Percentiles rank a stretch among this genome's conserved stretches.
Evolutionary conservation across 2,888 invertebrate genomes (phyloP).

Genomic region (Caenorhabditis japonica): DNA sequence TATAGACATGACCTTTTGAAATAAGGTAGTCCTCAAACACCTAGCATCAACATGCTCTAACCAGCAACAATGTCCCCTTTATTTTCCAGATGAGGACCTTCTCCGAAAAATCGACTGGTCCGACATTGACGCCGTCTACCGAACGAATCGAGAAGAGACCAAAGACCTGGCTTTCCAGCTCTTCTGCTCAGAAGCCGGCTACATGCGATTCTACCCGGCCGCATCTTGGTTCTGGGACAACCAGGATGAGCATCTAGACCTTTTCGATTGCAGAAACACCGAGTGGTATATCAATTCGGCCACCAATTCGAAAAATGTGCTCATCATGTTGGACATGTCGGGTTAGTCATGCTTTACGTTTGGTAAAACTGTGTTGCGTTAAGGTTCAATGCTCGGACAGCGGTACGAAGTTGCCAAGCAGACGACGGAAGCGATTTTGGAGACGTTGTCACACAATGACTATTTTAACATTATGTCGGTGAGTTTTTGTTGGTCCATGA

Average conservation of each 20-base stretch:
- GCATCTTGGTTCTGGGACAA: slow-evolving; percentile 77
- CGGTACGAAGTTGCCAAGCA: slow-evolving; percentile 88
- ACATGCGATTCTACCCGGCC: slow-evolving; percentile 90
- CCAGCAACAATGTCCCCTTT: too few relatives aligned
- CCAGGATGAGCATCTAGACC: slow-evolving; percentile 80
- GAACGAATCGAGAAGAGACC: slow-evolving; percentile 73
- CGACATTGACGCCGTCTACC: slow-evolving; percentile 83
- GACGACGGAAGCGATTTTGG: slow-evolving; percentile 89
- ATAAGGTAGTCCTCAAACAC: too few relatives aligned
- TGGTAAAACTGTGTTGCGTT: not conserved
- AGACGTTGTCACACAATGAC: slow-evolving; percentile 97
- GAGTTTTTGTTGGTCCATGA: slow-evolving; percentile 52
- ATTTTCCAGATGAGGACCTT: slow-evolving; percentile 83
- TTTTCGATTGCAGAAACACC: slow-evolving; percentile 85
- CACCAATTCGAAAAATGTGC: slow-evolving; percentile 95
- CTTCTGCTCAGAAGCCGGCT: slow-evolving; percentile 93
- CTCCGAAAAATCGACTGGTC: slow-evolving; percentile 94
- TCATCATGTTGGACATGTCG: slow-evolving; percentile 89
- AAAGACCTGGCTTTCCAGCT: slow-evolving; percentile 86
- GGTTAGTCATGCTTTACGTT: too few relatives aligned
- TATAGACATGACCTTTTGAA: too few relatives aligned
- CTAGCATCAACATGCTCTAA: too few relatives aligned
- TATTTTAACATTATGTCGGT: slow-evolving; percentile 90
- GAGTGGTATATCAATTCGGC: slow-evolving; percentile 92
- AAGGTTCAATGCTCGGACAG: slow-evolving; percentile 80